Percentiles rank a stretch among this genome's conserved stretches.
These are phyloP conservation scores for Hippasteria phrygiana DNA, from an alignment of 53 echinoderm and acorn worm genomes.

Conservation along the genomic window DNA sequence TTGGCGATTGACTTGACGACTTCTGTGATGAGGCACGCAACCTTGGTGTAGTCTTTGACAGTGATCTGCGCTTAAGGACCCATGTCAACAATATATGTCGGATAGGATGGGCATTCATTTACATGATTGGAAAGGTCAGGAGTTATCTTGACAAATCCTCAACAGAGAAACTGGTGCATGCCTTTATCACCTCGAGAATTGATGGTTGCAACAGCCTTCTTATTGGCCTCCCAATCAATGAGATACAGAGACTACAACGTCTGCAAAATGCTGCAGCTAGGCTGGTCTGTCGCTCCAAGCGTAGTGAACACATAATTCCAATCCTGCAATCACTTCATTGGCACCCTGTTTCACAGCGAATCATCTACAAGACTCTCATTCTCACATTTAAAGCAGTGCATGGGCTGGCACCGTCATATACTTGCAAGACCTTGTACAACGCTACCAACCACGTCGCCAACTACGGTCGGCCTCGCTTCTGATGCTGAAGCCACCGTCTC, in stretches of 20 bases:
- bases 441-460: neutral
- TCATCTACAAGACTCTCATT: conserved; percentile 20
- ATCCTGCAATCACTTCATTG: conserved; percentile 20
- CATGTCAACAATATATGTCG: conserved; percentile 7
- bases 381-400: conserved; percentile 4
- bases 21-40: conserved; percentile 7
- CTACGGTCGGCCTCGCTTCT: too few relatives aligned
- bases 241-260: conserved; percentile 9
- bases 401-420: neutral
- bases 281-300: neutral
- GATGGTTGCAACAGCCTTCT: conserved; percentile 42
- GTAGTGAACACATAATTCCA: conserved; percentile 16
- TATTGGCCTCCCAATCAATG: conserved; percentile 18
- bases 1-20: conserved; percentile 1
- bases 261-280: conserved; percentile 49
- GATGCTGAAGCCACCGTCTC: too few relatives aligned
- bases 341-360: conserved; percentile 9
- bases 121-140: conserved; percentile 34
- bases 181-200: conserved; percentile 40
- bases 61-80: neutral
- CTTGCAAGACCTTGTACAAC: neutral
- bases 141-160: conserved; percentile 17
- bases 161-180: conserved; percentile 39
- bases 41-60: conserved; percentile 24
- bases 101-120: conserved; percentile 26